Evolutionary conservation across 2,113 vertebrate species (phyloP).

Genomic region (Corynorhinus townsendii): DNA sequence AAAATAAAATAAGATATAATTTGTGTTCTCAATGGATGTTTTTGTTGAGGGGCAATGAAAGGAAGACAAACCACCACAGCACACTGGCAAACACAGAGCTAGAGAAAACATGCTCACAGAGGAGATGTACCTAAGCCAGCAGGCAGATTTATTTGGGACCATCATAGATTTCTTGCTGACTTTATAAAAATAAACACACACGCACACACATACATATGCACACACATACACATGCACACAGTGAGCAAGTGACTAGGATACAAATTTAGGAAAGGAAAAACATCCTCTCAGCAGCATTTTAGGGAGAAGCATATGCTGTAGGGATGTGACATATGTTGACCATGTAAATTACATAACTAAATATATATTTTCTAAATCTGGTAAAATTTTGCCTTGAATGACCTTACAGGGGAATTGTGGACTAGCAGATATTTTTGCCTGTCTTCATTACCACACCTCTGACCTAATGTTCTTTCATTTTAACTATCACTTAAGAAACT

Average conservation of each 20-base stretch:
- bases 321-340: not conserved
- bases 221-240: not conserved
- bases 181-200: not conserved
- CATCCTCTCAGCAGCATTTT: not conserved
- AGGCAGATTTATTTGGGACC: not conserved
- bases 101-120: not conserved
- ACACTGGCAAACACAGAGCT: not conserved
- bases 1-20: not conserved
- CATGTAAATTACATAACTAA: constrained; percentile 27
- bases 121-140: not conserved
- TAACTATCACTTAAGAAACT: not conserved
- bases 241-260: not conserved
- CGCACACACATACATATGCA: not conserved
- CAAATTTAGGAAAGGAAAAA: constrained; percentile 37
- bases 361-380: not conserved
- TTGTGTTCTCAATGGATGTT: not conserved
- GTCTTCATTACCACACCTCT: not conserved
- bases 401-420: not conserved
- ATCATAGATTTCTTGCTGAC: not conserved
- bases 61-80: not conserved
- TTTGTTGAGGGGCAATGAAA: not conserved
- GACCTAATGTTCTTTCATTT: not conserved
- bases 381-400: not conserved
- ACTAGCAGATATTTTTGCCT: not conserved
- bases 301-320: constrained; percentile 37